A percentile compares a stretch with the other conserved stretches of the same genome.
Conservation (phyloP, 2,888 invertebrate species). For the Eremobia ochroleuca region DNA sequence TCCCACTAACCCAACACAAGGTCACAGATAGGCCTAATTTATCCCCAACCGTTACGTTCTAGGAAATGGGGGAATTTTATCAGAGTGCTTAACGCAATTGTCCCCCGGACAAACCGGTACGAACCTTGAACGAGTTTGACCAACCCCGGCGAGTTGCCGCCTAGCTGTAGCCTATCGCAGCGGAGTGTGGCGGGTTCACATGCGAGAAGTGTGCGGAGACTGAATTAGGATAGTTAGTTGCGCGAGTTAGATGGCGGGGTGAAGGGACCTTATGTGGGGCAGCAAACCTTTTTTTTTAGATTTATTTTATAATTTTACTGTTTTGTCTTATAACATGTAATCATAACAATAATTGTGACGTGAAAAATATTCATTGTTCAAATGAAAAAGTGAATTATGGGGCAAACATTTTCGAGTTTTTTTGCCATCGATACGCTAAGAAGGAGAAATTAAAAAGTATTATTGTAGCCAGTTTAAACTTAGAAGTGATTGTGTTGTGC, state of each 20-base stretch:
- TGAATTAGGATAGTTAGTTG: slow-evolving; percentile 20
- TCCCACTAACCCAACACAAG: slow-evolving; percentile 1
- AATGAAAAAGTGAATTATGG: background rate
- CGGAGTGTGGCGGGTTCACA: slow-evolving; percentile 50
- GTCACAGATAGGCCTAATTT: slow-evolving; percentile 47
- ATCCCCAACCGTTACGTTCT: slow-evolving; percentile 34
- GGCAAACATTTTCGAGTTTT: background rate
- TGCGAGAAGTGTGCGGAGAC: slow-evolving; percentile 5
- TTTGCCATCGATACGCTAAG: background rate
- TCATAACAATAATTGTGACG: background rate
- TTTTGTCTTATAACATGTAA: background rate
- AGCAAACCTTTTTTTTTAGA: background rate
- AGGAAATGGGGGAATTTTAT: slow-evolving; percentile 51
- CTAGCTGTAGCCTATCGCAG: slow-evolving; percentile 11
- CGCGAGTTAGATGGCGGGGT: background rate
- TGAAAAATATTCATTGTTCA: background rate
- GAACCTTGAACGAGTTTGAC: slow-evolving; percentile 61
- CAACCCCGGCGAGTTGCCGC: slow-evolving; percentile 53
- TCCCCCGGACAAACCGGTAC: slow-evolving; percentile 45
- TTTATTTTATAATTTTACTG: background rate
- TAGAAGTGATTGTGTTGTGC: background rate
- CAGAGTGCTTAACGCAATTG: slow-evolving; percentile 55
- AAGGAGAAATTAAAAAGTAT: background rate
- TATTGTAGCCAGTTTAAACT: too few species aligned
- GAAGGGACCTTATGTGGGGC: background rate